phyloP scores from a whole-genome alignment of 1,140 invertebrate genomes.

The Eupeodes corollae region DNA sequence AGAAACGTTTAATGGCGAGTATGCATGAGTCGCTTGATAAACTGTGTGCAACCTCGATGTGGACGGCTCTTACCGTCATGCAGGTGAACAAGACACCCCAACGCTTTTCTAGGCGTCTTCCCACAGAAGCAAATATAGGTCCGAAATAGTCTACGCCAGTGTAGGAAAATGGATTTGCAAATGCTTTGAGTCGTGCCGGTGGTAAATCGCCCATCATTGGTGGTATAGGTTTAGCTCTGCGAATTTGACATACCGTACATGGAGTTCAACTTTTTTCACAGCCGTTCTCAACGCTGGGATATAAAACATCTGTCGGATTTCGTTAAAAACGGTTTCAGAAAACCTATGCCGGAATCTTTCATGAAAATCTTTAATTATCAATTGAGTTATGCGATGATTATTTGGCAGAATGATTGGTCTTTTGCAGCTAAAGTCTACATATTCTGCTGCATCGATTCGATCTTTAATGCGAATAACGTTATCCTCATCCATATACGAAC shows the following conservation, averaged over 20 bases:
- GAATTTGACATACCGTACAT: constrained; percentile 2
- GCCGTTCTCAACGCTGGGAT: not conserved
- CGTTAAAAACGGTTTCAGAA: not conserved
- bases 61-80: constrained; percentile 10
- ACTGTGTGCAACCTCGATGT: constrained; percentile 10
- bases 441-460: not conserved
- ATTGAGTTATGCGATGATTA: constrained; percentile 26
- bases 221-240: constrained; percentile 2
- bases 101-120: constrained; percentile 10
- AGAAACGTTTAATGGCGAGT: constrained; percentile 10
- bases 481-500: not conserved
- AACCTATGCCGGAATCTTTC: constrained; percentile 2
- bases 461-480: constrained; percentile 1
- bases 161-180: constrained; percentile 5
- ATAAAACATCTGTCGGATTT: not conserved
- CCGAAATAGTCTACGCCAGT: constrained; percentile 7
- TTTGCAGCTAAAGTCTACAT: not conserved
- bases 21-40: constrained; percentile 8
- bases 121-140: constrained; percentile 8
- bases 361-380: constrained; percentile 18
- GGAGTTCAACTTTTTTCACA: not conserved
- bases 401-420: not conserved
- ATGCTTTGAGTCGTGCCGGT: not conserved
- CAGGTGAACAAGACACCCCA: constrained; percentile 18
- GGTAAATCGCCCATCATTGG: constrained; percentile 2